These are phyloP conservation scores for Vanessa cardui DNA, from an alignment of 2,888 invertebrate genomes.

Conservation along the genomic window DNA sequence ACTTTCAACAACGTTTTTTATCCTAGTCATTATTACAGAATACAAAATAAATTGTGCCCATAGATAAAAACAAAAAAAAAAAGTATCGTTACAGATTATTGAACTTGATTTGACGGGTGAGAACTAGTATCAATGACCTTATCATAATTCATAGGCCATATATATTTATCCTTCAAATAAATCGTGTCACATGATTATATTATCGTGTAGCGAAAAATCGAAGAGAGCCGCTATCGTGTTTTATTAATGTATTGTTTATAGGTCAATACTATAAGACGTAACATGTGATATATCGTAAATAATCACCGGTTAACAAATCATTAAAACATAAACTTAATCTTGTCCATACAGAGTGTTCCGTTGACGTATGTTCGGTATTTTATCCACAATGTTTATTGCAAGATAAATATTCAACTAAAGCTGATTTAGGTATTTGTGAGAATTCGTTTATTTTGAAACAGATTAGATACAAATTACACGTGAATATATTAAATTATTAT, in stretches of 20 bases:
- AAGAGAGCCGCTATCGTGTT: neutral
- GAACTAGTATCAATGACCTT: too few species aligned
- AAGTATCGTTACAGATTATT: too few species aligned
- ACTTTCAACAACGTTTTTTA: too few species aligned
- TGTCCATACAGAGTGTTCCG: neutral
- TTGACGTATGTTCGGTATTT: neutral
- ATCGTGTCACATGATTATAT: slow-evolving; percentile 5
- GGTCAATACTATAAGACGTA: neutral
- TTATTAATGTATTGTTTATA: slow-evolving; percentile 4
- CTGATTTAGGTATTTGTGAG: neutral
- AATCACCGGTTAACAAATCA: neutral
- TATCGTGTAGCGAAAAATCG: neutral
- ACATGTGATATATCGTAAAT: slow-evolving; percentile 10
- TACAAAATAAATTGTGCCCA: too few species aligned
- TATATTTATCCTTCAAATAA: neutral
- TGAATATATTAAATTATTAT: neutral
- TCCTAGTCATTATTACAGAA: too few species aligned
- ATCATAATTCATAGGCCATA: too few species aligned
- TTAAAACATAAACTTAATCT: neutral
- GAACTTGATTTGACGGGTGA: too few species aligned
- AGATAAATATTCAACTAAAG: neutral
- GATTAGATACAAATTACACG: neutral
- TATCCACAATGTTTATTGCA: neutral
- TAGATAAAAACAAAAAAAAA: too few species aligned
- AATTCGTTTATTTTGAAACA: neutral